Base-by-base conservation (phyloP, 2,888 invertebrate species). In the Camponotus fellah region DNA sequence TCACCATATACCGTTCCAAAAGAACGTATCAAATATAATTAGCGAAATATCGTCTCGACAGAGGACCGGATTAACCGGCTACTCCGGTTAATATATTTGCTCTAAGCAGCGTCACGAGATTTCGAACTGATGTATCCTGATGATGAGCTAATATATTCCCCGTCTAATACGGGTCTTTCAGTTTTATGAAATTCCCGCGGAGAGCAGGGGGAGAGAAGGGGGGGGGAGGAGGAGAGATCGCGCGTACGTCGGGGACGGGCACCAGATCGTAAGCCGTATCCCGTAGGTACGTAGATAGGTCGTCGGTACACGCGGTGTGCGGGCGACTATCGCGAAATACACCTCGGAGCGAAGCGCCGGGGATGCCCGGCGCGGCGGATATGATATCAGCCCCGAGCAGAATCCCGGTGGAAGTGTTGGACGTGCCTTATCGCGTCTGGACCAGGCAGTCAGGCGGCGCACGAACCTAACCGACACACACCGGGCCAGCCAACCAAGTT, bases 391-490 rank as follows among this genome's bases (percentile, higher is more conserved):
- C 92, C 89, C 91, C 86, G 92, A 93, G 92, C 94, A 93, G 92
- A 91, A 93, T 93, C 92, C 92, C 89, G 88, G 86, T 93, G 93
- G 91, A 93, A 94, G 94, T 93, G 94, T 94, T 91, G 94, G 94
- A 94, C 94, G 94, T 94, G 94, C 93, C 94, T 94, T 94, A 94
- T 94, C 94, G 94, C 93, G 91, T 91, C 91, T 92, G 93, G 92
- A 91, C 94, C 94, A 94, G 94, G 92, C 94, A 93, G 91, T 91
- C 92, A 89, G 91, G 88, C 91, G 87, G 88, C 84, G 86, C 91
- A 85, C 86, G 82, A 90, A 86, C 90, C 90, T 89, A 90, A 91
- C 91, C 90, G 86, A 91, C 91, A 85, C 88, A 86, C 83, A 80
- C 72, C 84, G 71, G 77, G 84, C 87, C 89, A 85, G 88, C 87